Evolutionary conservation across 1,140 invertebrate genomes (phyloP), one percentile per base, ranked within the genome.

Genomic region (Lamellibrachia luymesi): DNA sequence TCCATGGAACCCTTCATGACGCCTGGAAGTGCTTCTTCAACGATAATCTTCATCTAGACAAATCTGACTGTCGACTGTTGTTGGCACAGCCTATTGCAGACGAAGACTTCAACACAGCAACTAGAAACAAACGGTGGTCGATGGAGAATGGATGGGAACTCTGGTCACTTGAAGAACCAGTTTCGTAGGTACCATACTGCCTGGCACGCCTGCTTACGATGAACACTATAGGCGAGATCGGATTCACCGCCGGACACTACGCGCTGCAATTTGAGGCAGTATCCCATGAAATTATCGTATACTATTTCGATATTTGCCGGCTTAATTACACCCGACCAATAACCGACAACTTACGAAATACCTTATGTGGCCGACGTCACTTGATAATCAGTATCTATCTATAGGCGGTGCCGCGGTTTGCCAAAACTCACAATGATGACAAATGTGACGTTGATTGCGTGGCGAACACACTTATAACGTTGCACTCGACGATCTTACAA

Each of bases 151-250:
- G 92, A 56, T 8, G 92, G 92, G 2, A 17, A 92, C 52, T 13
- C 50, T 56, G 92, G 92, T 22, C 50, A 56, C 2, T 8, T 51
- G 38, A 38, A 17, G 5, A n/a, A 27, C 17, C 92, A 92, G n/a
- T 2, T 51, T 13, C 49, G 38, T 38, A 22, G 64, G 17, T 92
- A 92, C 92, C 1, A 38, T 49, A 13, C 50, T 49, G 51, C 10
- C 25, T 92, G 52, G 50, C 52, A 17, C 92, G 51, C 8, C 25
- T 56, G 13, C 92, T 50, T 38, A 1, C 8, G 50, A 50, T 92
- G 92, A 92, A 89, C 7, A 92, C 92, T 13, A 56, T 92, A 51
- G 64, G 92, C 56, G 92, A 92, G 52, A 92, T 52, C 8, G 92
- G 92, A 38, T 92, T 92, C 56, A 92, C 64, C 52, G 92, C 10